Percentiles rank a stretch among this genome's conserved stretches.
Conservation (phyloP, 2,113 vertebrate genomes). For the Rhodinocichla rosea region DNA sequence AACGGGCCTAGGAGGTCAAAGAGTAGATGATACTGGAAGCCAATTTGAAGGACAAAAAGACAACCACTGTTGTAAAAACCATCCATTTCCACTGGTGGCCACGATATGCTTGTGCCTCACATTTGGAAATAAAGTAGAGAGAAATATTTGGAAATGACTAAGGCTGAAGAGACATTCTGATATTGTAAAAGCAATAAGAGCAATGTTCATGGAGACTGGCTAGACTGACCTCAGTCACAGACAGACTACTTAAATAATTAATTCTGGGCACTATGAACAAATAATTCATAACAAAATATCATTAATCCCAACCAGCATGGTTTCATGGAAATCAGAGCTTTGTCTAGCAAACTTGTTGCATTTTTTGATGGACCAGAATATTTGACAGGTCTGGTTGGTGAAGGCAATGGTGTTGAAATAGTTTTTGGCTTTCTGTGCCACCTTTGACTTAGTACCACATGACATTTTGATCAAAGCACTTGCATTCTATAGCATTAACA, state of each 20-base stretch:
- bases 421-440: neutral
- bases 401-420: neutral
- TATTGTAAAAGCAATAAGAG: neutral
- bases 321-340: neutral
- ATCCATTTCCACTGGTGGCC: neutral
- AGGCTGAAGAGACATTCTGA: neutral
- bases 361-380: neutral
- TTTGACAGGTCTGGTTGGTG: neutral
- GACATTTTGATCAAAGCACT: conserved; percentile 38
- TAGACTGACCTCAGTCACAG: conserved; percentile 47
- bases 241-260: conserved; percentile 52
- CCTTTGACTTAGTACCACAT: neutral
- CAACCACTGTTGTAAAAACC: neutral
- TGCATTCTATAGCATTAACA: conserved; percentile 48
- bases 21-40: neutral
- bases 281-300: conserved; percentile 46
- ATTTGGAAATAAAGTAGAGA: neutral
- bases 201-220: neutral
- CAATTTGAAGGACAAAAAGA: neutral
- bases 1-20: neutral
- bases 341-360: neutral
- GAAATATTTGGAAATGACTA: neutral
- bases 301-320: neutral
- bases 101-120: neutral
- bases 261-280: conserved; percentile 33